Percentiles rank a stretch among this genome's conserved stretches.
Conservation (phyloP, 2,797 vertebrate species). For the Muscicapa striata region DNA sequence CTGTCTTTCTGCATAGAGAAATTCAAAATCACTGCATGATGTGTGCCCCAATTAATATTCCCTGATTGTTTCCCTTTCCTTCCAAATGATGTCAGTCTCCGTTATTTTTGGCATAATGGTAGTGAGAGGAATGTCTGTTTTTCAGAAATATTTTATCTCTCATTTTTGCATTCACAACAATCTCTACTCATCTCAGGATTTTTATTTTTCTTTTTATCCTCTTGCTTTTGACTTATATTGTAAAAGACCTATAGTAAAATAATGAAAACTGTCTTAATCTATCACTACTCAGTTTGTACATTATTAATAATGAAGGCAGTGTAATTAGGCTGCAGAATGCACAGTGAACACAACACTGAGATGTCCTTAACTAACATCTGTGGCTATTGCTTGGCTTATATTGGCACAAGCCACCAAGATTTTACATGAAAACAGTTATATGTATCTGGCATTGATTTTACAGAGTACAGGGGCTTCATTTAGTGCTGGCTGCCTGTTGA, state of each 20-base stretch:
- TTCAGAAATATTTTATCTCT: not conserved
- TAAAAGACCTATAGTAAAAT: constrained; percentile 9
- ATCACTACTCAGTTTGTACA: not conserved
- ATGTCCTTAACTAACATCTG: constrained; percentile 58
- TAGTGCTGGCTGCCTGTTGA: not conserved
- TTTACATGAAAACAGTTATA: not conserved
- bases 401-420: constrained; percentile 44
- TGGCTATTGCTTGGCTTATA: constrained; percentile 12
- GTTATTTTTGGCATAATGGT: constrained; percentile 17
- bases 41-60: constrained; percentile 48
- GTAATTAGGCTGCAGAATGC: constrained; percentile 54
- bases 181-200: not conserved
- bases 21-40: constrained; percentile 7
- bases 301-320: constrained; percentile 60
- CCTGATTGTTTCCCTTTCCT: constrained; percentile 34
- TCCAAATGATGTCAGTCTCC: constrained; percentile 51
- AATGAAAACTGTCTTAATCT: constrained; percentile 39
- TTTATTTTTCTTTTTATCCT: not conserved
- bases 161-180: not conserved
- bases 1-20: not conserved
- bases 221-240: not conserved
- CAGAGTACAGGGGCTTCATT: constrained; percentile 16
- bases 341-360: constrained; percentile 29
- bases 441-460: constrained; percentile 8
- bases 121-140: not conserved